Conservation (phyloP, 2,888 invertebrate species). For the Dryobota labecula region DNA sequence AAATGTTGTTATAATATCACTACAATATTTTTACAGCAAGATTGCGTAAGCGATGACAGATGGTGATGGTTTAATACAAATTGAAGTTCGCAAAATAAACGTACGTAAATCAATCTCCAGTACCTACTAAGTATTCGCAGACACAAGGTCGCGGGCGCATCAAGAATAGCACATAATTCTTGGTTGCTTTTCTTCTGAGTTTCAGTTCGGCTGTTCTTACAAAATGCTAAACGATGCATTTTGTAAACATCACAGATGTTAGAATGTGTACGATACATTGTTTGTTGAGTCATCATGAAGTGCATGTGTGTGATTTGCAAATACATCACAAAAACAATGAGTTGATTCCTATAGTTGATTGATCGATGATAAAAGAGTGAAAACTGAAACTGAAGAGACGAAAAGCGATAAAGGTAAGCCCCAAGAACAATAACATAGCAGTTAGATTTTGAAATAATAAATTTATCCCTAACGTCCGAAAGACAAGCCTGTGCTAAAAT, state of each 20-base stretch:
- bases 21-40: conserved; percentile 1
- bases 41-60: conserved; percentile 35
- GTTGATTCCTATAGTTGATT: background rate
- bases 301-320: background rate
- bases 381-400: background rate
- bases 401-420: background rate
- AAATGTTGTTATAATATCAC: conserved; percentile 15
- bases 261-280: conserved; percentile 10
- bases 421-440: background rate
- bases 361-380: background rate
- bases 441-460: background rate
- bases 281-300: background rate
- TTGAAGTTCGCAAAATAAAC: conserved; percentile 11
- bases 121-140: background rate
- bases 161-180: conserved; percentile 4
- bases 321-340: background rate
- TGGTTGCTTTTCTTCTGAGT: background rate
- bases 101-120: background rate
- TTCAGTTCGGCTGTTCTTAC: background rate
- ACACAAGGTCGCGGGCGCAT: conserved; percentile 20
- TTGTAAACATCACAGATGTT: conserved; percentile 10
- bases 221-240: conserved; percentile 7
- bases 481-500: background rate
- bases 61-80: conserved; percentile 16
- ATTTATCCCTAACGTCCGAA: background rate